Base-by-base conservation (phyloP, 2,113 vertebrate species). In the Phycodurus eques region DNA sequence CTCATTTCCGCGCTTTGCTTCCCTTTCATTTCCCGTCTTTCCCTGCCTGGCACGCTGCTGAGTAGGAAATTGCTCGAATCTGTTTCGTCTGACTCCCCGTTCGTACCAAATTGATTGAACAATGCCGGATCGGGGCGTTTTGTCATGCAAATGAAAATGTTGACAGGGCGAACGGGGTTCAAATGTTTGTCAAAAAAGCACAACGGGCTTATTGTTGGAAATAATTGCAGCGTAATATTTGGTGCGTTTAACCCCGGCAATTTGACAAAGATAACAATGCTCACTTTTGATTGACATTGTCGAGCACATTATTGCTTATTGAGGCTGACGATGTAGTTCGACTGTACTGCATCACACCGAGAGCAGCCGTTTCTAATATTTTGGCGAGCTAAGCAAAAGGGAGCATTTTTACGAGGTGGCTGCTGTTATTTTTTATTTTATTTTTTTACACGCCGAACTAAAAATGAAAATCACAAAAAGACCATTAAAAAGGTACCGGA, bases 1-100 rank as follows among this genome's bases (percentile, higher is more conserved):
- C 59, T 61, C 31, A 61, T 61, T 61, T 61, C 59, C 8, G 59
- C 14, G 17, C 35, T 35, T 61, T 35, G 59, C 59, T 61, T 61
- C 35, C 31, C 59, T 61, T 61, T 61, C 59, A 61, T 61, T 61
- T 61, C 59, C 59, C 27, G 59, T 61, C 31, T 61, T 61, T 61
- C 15, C 14, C 59, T 35, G 31, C 57, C 57, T 60, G 22, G 57
- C 27, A 33, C 13, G 14, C 14, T 5, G 31, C 57, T 60, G 27
- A 27, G 12, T 6, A 61, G 59, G 59, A 61, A 61, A 61, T 61
- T 61, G 59, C 33, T 35, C 1, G 33, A 61, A 61, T 61, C 59
- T 17, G 59, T 61, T 61, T 15, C 31, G 31, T 61, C 59, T 19
- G 59, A 35, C 59, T 61, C 59, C 31, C 59, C 31, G 2, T 61